Conservation (phyloP, 2,888 invertebrate species). For the Rambutsinella grinnellia region DNA sequence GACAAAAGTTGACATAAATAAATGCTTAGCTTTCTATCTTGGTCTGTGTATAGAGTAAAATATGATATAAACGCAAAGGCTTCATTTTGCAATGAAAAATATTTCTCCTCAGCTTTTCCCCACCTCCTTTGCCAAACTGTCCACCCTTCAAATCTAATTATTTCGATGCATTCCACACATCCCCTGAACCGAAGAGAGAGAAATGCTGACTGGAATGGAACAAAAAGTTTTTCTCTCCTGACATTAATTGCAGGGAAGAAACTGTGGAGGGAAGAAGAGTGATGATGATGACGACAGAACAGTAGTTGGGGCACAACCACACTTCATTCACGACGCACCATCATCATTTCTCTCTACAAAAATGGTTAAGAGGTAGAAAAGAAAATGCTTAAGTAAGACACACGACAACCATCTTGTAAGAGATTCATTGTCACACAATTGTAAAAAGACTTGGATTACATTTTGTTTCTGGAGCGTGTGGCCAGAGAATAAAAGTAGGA, state of each 20-base stretch:
- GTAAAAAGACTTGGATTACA: background rate
- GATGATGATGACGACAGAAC: constrained; percentile 14
- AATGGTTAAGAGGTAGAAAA: constrained; percentile 14
- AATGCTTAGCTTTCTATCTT: constrained; percentile 4
- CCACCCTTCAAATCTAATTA: background rate
- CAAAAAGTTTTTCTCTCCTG: background rate
- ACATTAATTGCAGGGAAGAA: constrained; percentile 28
- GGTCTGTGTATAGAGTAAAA: background rate
- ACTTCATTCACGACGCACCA: constrained; percentile 3
- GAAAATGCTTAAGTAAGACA: background rate
- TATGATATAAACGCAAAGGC: background rate
- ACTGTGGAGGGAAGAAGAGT: background rate
- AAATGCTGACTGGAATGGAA: background rate
- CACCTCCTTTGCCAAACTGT: no score
- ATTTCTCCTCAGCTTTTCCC: no score
- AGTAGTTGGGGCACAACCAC: background rate
- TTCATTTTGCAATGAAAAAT: constrained; percentile 5
- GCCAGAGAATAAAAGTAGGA: background rate
- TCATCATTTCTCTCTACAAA: background rate
- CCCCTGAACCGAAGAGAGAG: no score
- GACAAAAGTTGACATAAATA: constrained; percentile 25
- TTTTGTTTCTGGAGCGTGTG: background rate
- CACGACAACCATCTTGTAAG: background rate
- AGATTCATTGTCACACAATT: constrained; percentile 18
- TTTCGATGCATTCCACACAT: background rate